These are phyloP conservation scores for Microctenopoma stevenorrisi DNA, from an alignment of 2,797 vertebrate species.

Conservation along the genomic window DNA sequence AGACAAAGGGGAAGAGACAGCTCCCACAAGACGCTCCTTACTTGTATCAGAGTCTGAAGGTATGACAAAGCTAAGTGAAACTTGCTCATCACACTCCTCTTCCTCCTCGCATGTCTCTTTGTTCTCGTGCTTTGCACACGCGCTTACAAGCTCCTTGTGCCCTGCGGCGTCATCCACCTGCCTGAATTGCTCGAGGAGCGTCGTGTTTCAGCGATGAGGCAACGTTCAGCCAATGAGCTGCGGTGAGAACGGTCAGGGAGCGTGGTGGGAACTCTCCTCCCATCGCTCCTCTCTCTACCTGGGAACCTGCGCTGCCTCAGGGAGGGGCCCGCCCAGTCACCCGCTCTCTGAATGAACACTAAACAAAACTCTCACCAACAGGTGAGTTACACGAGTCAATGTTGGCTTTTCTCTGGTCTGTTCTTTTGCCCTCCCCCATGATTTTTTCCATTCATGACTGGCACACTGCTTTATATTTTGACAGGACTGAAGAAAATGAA, in stretches of 20 bases:
- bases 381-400: constrained; percentile 86
- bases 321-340: constrained; percentile 77
- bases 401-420: constrained; percentile 72
- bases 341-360: constrained; percentile 80
- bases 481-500: constrained; percentile 70
- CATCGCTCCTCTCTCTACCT: constrained; percentile 80
- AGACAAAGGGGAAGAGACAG: constrained; percentile 30
- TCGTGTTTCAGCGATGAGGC: constrained; percentile 80
- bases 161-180: constrained; percentile 82
- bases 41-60: constrained; percentile 47
- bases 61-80: constrained; percentile 76
- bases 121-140: constrained; percentile 64
- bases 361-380: constrained; percentile 84
- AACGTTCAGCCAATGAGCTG: constrained; percentile 82
- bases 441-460: constrained; percentile 76
- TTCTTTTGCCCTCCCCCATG: constrained; percentile 54
- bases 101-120: constrained; percentile 60
- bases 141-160: constrained; percentile 64
- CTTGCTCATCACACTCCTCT: constrained; percentile 67
- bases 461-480: constrained; percentile 80
- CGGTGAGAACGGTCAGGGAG: constrained; percentile 84
- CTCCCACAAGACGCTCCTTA: constrained; percentile 18
- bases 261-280: constrained; percentile 92
- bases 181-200: constrained; percentile 63
- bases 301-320: constrained; percentile 79